phyloP scores from a whole-genome alignment of 2,113 vertebrate species.

The Neolamprologus kungweensis region DNA sequence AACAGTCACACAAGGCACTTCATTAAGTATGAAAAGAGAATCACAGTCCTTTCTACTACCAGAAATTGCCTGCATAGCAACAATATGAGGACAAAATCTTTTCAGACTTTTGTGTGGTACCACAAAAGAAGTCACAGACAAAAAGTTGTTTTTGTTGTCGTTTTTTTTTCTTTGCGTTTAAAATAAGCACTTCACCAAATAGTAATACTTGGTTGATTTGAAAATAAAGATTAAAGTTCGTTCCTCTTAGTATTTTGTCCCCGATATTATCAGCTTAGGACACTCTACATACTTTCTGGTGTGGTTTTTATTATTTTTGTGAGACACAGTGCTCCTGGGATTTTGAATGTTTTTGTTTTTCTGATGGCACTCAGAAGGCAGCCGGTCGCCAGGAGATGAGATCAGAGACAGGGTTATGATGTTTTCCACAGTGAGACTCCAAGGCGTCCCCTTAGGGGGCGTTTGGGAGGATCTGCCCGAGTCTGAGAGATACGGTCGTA shows the following conservation, averaged over 20 bases:
- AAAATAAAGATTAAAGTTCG: conserved; percentile 73
- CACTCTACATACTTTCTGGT: conserved; percentile 18
- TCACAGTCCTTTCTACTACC: conserved; percentile 86
- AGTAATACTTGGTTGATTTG: conserved; percentile 58
- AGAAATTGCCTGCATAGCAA: conserved; percentile 83
- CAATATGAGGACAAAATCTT: conserved; percentile 58
- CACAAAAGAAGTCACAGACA: conserved; percentile 40
- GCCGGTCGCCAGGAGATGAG: conserved; percentile 39
- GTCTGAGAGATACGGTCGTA: conserved; percentile 31
- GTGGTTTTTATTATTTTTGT: background rate
- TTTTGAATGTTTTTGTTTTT: conserved; percentile 29
- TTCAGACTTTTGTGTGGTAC: conserved; percentile 37
- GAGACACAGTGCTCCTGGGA: conserved; percentile 57
- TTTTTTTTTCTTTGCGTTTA: conserved; percentile 56
- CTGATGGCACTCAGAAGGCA: conserved; percentile 48
- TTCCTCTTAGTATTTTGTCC: conserved; percentile 64
- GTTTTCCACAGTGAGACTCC: conserved; percentile 57
- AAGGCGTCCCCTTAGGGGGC: conserved; percentile 32
- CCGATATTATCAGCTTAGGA: background rate
- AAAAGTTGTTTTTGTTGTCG: conserved; percentile 25
- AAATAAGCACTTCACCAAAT: conserved; percentile 70
- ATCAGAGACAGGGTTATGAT: background rate
- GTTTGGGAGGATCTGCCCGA: conserved; percentile 42
- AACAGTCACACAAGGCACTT: conserved; percentile 99
- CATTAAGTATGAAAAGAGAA: conserved; percentile 78